phyloP scores from a whole-genome alignment of 2,888 invertebrate species.

The Camptogramma bilineatum region DNA sequence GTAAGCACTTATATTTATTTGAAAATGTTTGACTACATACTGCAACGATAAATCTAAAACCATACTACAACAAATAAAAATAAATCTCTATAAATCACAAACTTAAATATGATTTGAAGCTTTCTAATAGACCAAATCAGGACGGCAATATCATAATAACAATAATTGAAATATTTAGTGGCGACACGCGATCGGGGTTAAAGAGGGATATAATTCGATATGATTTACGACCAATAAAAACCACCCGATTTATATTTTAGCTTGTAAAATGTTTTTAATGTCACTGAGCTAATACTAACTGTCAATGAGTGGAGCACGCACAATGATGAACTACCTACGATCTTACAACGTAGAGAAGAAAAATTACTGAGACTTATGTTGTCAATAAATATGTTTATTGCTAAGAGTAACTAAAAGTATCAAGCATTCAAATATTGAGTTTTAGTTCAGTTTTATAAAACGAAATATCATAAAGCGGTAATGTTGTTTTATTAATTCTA shows the following conservation, averaged over 20 bases:
- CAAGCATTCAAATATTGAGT: too few relatives aligned
- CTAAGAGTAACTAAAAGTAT: too few relatives aligned
- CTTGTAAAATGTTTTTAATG: constrained; percentile 45
- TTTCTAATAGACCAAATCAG: constrained; percentile 55
- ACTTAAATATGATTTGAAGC: constrained; percentile 55
- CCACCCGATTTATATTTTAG: constrained; percentile 40
- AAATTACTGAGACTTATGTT: constrained; percentile 4
- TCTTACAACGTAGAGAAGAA: constrained; percentile 2
- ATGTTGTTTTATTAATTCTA: too few relatives aligned
- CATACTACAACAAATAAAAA: constrained; percentile 36
- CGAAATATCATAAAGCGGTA: too few relatives aligned
- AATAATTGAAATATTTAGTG: constrained; percentile 76
- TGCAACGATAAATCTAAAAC: not conserved
- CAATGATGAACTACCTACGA: constrained; percentile 11
- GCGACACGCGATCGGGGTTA: constrained; percentile 66
- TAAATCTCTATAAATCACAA: constrained; percentile 47
- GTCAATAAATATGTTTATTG: too few relatives aligned
- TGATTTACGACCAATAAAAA: constrained; percentile 55
- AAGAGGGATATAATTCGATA: constrained; percentile 54
- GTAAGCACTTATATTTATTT: not conserved
- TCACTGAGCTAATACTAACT: constrained; percentile 40
- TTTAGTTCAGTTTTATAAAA: too few relatives aligned
- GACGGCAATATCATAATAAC: constrained; percentile 66
- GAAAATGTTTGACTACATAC: not conserved
- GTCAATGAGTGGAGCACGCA: constrained; percentile 31